Evolutionary conservation across 2,888 invertebrate genomes (phyloP).

Genomic region (Hypomecis punctinalis): DNA sequence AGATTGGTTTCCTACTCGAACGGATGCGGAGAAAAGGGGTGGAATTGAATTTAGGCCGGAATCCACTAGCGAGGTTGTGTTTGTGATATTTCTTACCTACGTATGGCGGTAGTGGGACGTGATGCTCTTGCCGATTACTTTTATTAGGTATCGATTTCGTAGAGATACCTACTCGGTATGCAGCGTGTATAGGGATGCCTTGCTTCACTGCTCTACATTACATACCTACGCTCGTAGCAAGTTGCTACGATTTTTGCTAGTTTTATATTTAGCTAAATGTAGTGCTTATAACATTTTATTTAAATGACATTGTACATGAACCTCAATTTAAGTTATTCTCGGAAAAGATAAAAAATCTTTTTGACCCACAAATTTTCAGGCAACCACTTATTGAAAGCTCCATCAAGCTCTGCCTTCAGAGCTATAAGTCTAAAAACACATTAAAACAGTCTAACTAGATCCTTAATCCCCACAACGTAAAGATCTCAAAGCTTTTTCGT

Average conservation of each 20-base stretch:
- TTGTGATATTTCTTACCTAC: slow-evolving; percentile 76
- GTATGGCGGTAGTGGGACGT: slow-evolving; percentile 64
- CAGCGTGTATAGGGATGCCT: slow-evolving; percentile 42
- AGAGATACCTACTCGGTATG: slow-evolving; percentile 26
- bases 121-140: slow-evolving; percentile 69
- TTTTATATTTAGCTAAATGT: neutral
- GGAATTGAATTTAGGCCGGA: slow-evolving; percentile 82
- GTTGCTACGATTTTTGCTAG: slow-evolving; percentile 1
- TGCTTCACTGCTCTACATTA: slow-evolving; percentile 15
- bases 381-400: neutral
- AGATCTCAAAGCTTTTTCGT: slow-evolving; percentile 49
- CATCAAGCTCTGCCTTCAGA: neutral
- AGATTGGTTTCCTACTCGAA: slow-evolving; percentile 80
- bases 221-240: slow-evolving; percentile 19
- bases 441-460: slow-evolving; percentile 22
- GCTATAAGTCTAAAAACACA: slow-evolving; percentile 18
- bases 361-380: neutral
- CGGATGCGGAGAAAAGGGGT: slow-evolving; percentile 75
- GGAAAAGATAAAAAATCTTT: neutral
- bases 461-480: slow-evolving; percentile 35
- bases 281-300: neutral
- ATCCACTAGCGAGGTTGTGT: slow-evolving; percentile 72
- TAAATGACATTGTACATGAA: too few relatives aligned
- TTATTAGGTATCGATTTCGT: slow-evolving; percentile 61
- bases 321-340: neutral